These are phyloP conservation scores for Holocentrus rufus DNA, from an alignment of 2,797 vertebrate genomes.

Conservation along the genomic window DNA sequence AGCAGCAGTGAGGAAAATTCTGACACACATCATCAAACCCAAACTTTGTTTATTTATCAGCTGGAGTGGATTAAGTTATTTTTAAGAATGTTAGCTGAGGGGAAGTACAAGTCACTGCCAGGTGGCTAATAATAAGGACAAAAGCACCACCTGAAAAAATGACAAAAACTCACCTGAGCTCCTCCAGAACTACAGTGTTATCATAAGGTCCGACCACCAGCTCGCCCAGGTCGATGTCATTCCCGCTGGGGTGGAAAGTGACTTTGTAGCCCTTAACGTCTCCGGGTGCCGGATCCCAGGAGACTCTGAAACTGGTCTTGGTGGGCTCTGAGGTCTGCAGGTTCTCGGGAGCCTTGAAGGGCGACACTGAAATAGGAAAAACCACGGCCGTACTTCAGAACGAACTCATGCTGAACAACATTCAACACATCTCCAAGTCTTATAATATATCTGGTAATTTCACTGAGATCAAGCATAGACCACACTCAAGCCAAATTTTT, in stretches of 20 bases:
- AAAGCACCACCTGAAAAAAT: neutral
- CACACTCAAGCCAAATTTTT: slow-evolving; percentile 53
- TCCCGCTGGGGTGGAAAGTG: slow-evolving; percentile 88
- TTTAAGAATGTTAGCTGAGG: too few relatives aligned
- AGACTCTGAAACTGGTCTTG: slow-evolving; percentile 92
- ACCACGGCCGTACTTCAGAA: slow-evolving; percentile 55
- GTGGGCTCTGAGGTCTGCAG: slow-evolving; percentile 94
- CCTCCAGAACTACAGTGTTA: slow-evolving; percentile 94
- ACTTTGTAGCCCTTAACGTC: slow-evolving; percentile 93
- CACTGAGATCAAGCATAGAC: slow-evolving; percentile 35
- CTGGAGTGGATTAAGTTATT: too few relatives aligned
- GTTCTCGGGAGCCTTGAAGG: slow-evolving; percentile 93
- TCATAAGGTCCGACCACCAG: slow-evolving; percentile 91
- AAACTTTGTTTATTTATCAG: too few relatives aligned
- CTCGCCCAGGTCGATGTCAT: slow-evolving; percentile 84
- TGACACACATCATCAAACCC: too few relatives aligned
- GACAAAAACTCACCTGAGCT: slow-evolving; percentile 86
- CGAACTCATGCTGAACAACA: slow-evolving; percentile 1
- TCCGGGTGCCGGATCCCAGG: slow-evolving; percentile 94
- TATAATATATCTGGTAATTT: slow-evolving; percentile 21
- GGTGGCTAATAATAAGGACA: neutral
- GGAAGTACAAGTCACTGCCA: too few relatives aligned
- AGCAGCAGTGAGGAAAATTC: too few relatives aligned
- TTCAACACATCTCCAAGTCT: neutral
- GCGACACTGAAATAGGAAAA: slow-evolving; percentile 84